Conservation (phyloP, 2,113 vertebrate species). For the Cryptomyrus ogoouensis region DNA sequence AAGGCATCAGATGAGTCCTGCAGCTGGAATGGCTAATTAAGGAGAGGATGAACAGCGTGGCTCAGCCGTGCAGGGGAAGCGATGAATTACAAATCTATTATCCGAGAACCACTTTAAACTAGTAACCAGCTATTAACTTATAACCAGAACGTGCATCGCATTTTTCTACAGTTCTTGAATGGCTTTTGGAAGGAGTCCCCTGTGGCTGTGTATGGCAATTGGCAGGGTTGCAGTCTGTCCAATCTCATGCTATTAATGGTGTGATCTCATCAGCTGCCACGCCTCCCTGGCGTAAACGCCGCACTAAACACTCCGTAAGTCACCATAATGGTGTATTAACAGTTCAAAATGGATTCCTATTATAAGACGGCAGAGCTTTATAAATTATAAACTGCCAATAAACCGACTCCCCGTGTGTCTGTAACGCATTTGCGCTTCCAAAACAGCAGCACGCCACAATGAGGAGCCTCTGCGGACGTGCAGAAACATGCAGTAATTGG, state of each 20-base stretch:
- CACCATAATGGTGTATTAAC: neutral
- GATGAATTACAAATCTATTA: neutral
- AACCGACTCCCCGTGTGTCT: neutral
- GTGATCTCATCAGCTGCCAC: neutral
- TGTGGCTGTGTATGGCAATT: neutral
- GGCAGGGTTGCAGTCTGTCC: neutral
- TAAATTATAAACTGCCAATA: neutral
- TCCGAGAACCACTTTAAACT: neutral
- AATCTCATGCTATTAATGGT: neutral
- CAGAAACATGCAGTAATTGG: conserved; percentile 18
- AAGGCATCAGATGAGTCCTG: neutral
- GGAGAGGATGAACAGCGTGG: neutral
- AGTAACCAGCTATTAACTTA: conserved; percentile 6
- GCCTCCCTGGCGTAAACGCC: neutral
- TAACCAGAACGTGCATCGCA: neutral
- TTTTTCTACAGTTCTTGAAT: neutral
- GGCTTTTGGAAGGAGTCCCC: neutral
- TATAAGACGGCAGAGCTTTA: neutral
- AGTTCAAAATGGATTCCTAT: neutral
- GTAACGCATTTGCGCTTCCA: neutral
- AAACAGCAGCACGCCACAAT: neutral
- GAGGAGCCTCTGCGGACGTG: neutral
- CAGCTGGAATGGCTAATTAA: neutral
- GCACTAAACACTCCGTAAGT: neutral
- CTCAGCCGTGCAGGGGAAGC: neutral